Evolutionary conservation across 2,113 vertebrate genomes (phyloP).

Genomic region (Aphyosemion australe): DNA sequence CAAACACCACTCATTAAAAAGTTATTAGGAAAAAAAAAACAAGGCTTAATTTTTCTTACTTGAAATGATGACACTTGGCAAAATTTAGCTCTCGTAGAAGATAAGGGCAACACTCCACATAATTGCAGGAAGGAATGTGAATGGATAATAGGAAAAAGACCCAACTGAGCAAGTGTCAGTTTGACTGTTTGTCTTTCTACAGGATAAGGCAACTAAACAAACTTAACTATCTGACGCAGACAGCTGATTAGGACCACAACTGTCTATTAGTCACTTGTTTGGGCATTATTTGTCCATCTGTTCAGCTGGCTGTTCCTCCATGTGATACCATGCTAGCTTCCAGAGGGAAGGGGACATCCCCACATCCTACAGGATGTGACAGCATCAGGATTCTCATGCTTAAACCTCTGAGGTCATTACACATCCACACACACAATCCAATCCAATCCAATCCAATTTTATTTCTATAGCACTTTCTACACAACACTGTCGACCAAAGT

Average conservation of each 20-base stretch:
- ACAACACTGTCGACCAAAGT: too few relatives aligned
- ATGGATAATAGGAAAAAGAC: slow-evolving; percentile 25
- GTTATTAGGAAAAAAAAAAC: slow-evolving; percentile 11
- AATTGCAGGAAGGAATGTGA: slow-evolving; percentile 36
- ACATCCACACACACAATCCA: slow-evolving; percentile 25
- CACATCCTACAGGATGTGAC: slow-evolving; percentile 45
- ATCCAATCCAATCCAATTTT: too few relatives aligned
- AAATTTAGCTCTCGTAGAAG: neutral
- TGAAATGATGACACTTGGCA: slow-evolving; percentile 28
- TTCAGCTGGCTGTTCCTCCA: neutral
- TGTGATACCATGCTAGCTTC: neutral
- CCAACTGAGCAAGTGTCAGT: slow-evolving; percentile 19
- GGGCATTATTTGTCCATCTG: slow-evolving; percentile 25
- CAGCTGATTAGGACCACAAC: slow-evolving; percentile 26
- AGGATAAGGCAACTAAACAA: slow-evolving; percentile 10
- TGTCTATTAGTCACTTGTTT: slow-evolving; percentile 2
- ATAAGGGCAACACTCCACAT: slow-evolving; percentile 43
- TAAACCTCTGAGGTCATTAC: slow-evolving; percentile 36
- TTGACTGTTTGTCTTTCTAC: slow-evolving; percentile 10
- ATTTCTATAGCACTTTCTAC: too few relatives aligned
- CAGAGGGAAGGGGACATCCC: neutral
- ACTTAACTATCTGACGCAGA: slow-evolving; percentile 28
- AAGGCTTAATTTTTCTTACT: slow-evolving; percentile 19
- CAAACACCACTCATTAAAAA: neutral
- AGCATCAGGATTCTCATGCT: slow-evolving; percentile 18